Evolutionary conservation across 2,113 vertebrate genomes (phyloP).

Genomic region (Toxotes chatareus): DNA sequence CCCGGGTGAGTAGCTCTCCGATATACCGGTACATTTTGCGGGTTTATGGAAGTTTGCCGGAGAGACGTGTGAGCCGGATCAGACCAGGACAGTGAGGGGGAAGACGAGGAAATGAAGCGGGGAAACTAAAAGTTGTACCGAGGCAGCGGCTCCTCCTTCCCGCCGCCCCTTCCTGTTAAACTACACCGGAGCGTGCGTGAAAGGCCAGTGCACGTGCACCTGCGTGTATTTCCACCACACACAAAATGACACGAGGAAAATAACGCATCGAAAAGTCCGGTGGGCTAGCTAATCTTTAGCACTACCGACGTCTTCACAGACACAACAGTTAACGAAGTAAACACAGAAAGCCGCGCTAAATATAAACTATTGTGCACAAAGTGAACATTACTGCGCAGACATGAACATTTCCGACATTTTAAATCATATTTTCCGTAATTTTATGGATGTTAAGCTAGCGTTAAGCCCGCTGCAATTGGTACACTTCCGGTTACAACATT

Average conservation of each 20-base stretch:
- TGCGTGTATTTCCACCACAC: background rate
- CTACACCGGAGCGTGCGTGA: background rate
- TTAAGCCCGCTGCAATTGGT: too few species aligned
- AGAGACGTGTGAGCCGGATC: accelerated
- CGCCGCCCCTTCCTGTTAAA: constrained; percentile 59
- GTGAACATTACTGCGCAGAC: background rate
- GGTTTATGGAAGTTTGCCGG: background rate
- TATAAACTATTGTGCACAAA: accelerated
- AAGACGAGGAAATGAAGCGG: constrained; percentile 20
- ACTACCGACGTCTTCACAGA: background rate
- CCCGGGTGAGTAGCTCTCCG: constrained; percentile 86
- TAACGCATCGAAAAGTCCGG: too few species aligned
- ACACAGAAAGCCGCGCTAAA: too few species aligned
- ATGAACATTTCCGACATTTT: background rate
- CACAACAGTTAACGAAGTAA: accelerated
- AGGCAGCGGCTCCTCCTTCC: constrained; percentile 54
- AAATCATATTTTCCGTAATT: background rate
- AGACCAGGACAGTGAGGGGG: too few species aligned
- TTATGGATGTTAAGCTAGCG: background rate
- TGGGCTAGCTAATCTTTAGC: background rate
- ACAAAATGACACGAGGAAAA: background rate
- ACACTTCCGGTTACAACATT: background rate
- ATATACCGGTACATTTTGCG: constrained; percentile 88
- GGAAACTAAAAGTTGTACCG: background rate
- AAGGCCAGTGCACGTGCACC: background rate